Conservation (phyloP, 2,113 vertebrate genomes). For the Parotia lawesii region DNA sequence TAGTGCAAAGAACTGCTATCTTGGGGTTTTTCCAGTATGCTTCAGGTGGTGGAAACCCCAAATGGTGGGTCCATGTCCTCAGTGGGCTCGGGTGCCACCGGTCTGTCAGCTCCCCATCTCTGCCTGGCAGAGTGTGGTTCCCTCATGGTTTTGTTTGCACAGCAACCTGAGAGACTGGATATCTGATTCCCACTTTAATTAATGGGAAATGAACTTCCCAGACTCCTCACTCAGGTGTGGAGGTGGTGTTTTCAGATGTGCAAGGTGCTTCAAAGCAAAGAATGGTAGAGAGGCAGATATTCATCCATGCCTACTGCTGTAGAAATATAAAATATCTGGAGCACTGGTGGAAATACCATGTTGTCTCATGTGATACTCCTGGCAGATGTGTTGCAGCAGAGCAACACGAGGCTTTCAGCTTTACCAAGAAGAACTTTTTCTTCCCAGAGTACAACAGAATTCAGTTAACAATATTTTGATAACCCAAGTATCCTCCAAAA, state of each 20-base stretch:
- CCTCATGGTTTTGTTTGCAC: background rate
- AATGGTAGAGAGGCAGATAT: background rate
- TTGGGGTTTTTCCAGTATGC: background rate
- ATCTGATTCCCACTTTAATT: background rate
- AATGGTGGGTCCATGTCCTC: background rate
- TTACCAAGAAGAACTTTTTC: background rate
- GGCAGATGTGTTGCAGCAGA: background rate
- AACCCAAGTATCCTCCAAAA: background rate
- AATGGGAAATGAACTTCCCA: background rate
- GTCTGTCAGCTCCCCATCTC: background rate
- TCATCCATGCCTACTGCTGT: rapidly evolving
- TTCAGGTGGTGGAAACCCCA: background rate
- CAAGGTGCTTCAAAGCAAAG: background rate
- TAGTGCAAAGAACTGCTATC: background rate
- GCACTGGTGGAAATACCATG: rapidly evolving
- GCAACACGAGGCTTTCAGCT: rapidly evolving
- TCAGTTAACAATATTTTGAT: background rate
- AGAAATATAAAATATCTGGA: background rate
- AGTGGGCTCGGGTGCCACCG: rapidly evolving
- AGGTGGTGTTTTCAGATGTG: background rate
- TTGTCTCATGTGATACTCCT: background rate
- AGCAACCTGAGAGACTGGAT: background rate
- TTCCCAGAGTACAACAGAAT: rapidly evolving
- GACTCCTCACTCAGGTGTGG: background rate
- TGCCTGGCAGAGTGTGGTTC: background rate